Evolutionary conservation across 2,113 vertebrate species (phyloP), one percentile per base, ranked within the genome.

Genomic region (Paramisgurnus dabryanus): DNA sequence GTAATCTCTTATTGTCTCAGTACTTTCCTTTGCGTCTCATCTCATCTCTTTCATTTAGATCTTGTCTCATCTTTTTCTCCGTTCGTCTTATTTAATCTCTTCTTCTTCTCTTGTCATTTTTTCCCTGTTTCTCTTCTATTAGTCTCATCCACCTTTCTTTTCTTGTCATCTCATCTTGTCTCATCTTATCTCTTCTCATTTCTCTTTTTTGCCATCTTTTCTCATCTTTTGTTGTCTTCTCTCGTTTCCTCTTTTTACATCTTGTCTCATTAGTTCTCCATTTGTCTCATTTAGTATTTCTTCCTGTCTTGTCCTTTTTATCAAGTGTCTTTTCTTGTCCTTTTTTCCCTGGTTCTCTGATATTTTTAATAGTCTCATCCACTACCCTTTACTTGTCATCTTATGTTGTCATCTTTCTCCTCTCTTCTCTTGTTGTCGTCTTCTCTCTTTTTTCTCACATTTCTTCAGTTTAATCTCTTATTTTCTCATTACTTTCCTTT

Each of bases 281-380:
- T 34, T 60, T 17, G 10, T n/a, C 50, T 15, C 55, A 4, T 4
- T 40, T 27, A 70, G 89, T 86, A 79, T 57, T 12, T n/a, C 50
- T 57, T 5, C 2, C 55, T 18, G 27, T 55, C 53, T 57, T 58
- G 18, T 60, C 27, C 3, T 34, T 34, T 34, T 27, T 11, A 27
- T 27, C 40, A 11, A 40, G 34, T 0, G 18, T 69, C 0, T 4
- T 65, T 39, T 65, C 39, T 66, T 15, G 41, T 15, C 64, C 41
- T 22, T 22, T 22, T 22, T 22, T 22, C 22, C 22, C 22, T 22
- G 22, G 22, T 22, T 22, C 22, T 22, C 22, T 22, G 22, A 22
- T 22, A 22, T 22, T 22, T 0, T 22, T 22, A 22, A 22, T 22
- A 22, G 22, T 22, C 22, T 22, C 22, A 22, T 22, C 22, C 22